phyloP scores from a whole-genome alignment of 1,140 invertebrate genomes.

The Teleogryllus occipitalis region DNA sequence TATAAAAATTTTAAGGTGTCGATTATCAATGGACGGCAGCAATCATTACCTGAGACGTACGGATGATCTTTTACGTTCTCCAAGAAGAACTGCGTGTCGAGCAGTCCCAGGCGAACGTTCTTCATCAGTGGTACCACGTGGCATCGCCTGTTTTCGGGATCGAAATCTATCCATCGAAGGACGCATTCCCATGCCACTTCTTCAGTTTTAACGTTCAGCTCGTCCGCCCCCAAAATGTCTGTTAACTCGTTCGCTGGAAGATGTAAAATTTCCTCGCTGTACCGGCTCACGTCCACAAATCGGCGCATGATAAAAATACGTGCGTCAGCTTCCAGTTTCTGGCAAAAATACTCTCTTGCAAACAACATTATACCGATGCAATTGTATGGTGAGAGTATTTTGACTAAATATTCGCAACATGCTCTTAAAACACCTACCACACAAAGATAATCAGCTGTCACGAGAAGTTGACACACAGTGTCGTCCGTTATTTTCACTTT shows the following conservation, averaged over 20 bases:
- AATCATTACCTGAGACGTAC: conserved; percentile 52
- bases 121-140: conserved; percentile 66
- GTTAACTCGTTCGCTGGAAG: conserved; percentile 58
- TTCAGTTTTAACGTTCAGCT: conserved; percentile 54
- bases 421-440: conserved; percentile 35
- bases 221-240: conserved; percentile 59
- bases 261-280: conserved; percentile 63
- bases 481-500: conserved; percentile 56
- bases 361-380: conserved; percentile 40
- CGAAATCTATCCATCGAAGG: conserved; percentile 53
- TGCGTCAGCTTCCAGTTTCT: conserved; percentile 49
- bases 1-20: conserved; percentile 65
- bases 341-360: conserved; percentile 26
- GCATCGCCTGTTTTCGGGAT: conserved; percentile 50
- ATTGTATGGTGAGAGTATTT: conserved; percentile 34
- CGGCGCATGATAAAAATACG: conserved; percentile 62
- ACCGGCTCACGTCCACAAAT: conserved; percentile 53
- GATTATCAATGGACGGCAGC: conserved; percentile 60
- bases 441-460: conserved; percentile 30
- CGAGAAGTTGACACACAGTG: conserved; percentile 68
- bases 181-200: conserved; percentile 57
- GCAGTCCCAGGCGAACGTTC: conserved; percentile 70
- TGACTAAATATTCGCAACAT: conserved; percentile 37
- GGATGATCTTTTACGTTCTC: conserved; percentile 47
- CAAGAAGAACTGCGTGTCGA: conserved; percentile 50